Evolutionary conservation across 1,140 invertebrate genomes (phyloP), one percentile per base, ranked within the genome.

Genomic region (Drosophila mojavensis): DNA sequence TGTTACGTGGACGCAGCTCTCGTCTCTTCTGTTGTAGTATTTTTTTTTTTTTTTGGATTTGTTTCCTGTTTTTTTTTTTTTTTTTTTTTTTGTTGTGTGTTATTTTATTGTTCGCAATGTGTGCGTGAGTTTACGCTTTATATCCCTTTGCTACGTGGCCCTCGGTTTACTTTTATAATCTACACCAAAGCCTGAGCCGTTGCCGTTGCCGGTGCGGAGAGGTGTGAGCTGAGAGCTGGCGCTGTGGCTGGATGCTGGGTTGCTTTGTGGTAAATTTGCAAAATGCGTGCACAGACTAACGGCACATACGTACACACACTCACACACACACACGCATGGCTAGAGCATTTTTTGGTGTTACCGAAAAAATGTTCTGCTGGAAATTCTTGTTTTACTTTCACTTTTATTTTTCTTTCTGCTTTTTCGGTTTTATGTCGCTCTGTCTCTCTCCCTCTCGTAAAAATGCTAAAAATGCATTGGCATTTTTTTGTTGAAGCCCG

Each of bases 221-320:
- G 7, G 11, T 10, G 39, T 10, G 39, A n/a, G 4, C 11, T n/a
- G 11, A 10, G 39, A 70, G 13, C 54, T 36, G 47, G 11, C 13
- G 58, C 39, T 41, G 48, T 20, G 26, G 33, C 9, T 28, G 39
- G 39, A 17, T 20, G 53, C 54, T 53, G 58, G 58, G 68, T 76
- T 63, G 79, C 66, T 66, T 72, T 79, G 84, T 89, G 83, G 79
- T 89, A 89, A 88, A 88, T 88, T 88, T 89, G 83, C 80, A 89
- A 83, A 89, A 68, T 89, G 83, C 83, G 83, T 88, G 83, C 86
- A 81, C 80, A 56, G 83, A 83, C 83, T 88, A 83, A 78, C 66
- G 53, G 75, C 61, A 55, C 60, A 69, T 75, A 67, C 56, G 11
- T 41, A 5, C n/a, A 20, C 24, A 59, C 26, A 30, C 58, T 20